Evolutionary conservation across 2,113 vertebrate species (phyloP), one percentile per base, ranked within the genome.

Genomic region (Bungarus multicinctus): DNA sequence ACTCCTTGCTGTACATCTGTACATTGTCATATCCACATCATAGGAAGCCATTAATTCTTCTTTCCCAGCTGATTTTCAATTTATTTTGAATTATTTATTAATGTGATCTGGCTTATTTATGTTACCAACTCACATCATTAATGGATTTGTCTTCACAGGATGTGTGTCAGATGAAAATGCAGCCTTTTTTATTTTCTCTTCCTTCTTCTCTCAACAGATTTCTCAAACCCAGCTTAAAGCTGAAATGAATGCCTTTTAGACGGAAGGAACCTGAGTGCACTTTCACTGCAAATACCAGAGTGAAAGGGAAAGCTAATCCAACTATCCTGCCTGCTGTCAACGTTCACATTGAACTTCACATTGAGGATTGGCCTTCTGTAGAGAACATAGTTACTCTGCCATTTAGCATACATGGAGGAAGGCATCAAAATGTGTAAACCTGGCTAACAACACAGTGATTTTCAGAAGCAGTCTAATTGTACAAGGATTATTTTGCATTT

Each of bases 321-420:
- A 52, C 81, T 92, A 87, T 1, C 54, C 92, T 91, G 91, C 91
- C 92, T 91, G 91, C 85, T 93, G 47, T 89, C 22, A 6, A 92
- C 58, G 2, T 47, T 93, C n/a, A n/a, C n/a, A n/a, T 60, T 89
- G 88, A 93, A 94, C 94, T 93, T 96, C 95, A 95, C 96, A 97
- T 97, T 97, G 96, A 94, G 94, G 81, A 92, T 96, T 97, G 94
- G 95, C 97, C 96, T 96, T 96, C 96, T 95, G 93, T 93, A 95
- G 97, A 53, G 96, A 91, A 96, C 95, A 95, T 95, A 16, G 34
- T 88, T 93, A 1, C 85, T 96, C 89, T 92, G 90, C 92, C 87
- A 91, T 96, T 92, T 86, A 92, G 88, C 90, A 93, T 95, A 95
- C 92, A 98, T 98, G 98, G 98, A 98, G 96, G 97, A 98, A 97